phyloP scores from a whole-genome alignment of 2,113 vertebrate species.

The Laterallus jamaicensis region DNA sequence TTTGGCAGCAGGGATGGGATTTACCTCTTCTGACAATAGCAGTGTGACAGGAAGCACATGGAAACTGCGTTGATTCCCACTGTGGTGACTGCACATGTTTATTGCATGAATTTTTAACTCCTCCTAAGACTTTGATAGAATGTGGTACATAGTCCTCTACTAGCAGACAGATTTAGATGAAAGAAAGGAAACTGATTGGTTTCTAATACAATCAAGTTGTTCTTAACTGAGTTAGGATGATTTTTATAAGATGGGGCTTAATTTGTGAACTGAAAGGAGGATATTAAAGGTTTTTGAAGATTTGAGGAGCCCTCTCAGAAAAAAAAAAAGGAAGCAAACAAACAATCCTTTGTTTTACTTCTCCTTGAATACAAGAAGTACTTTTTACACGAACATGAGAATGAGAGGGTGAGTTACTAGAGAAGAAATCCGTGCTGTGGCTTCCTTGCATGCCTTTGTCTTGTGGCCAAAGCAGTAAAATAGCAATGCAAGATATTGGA shows the following conservation, averaged over 20 bases:
- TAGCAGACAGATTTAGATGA: background rate
- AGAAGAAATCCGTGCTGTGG: background rate
- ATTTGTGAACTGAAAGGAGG: background rate
- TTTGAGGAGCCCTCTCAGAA: background rate
- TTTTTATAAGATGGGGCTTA: background rate
- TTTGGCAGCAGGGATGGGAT: background rate
- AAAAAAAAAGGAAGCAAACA: background rate
- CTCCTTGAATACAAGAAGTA: background rate
- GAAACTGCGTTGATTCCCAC: background rate
- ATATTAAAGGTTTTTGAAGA: background rate
- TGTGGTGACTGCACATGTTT: background rate
- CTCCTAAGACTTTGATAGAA: background rate
- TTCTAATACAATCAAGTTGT: background rate
- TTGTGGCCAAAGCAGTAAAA: constrained; percentile 22
- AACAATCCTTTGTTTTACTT: background rate
- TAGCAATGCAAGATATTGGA: background rate
- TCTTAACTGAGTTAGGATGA: background rate
- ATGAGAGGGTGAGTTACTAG: background rate
- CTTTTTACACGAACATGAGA: background rate
- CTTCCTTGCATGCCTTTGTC: background rate
- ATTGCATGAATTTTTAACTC: background rate
- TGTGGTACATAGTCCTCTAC: background rate
- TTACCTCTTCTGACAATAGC: background rate
- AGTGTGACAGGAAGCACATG: background rate
- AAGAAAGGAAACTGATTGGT: background rate